Base-by-base conservation (phyloP, 1,140 invertebrate species). In the Drosophila setifemur region DNA sequence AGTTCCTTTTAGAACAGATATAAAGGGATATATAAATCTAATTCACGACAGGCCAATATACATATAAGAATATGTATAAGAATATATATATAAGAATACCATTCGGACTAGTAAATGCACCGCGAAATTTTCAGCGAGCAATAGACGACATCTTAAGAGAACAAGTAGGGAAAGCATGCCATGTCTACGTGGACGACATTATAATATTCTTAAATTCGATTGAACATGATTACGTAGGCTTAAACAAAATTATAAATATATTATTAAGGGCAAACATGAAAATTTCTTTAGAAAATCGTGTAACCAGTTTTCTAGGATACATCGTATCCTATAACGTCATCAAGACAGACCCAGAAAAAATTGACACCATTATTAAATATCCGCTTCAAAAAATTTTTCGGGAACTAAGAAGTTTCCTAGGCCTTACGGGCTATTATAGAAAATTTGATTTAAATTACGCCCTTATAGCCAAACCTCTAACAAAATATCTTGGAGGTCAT, bases 21-120 rank as follows among this genome's bases (percentile, higher is more conserved):
- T n/a, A n/a, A n/a, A n/a, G n/a, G n/a, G n/a, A n/a, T n/a, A n/a
- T n/a, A n/a, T n/a, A n/a, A n/a, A n/a, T n/a, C n/a, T n/a, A n/a
- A n/a, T n/a, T n/a, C n/a, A n/a, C n/a, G n/a, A n/a, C n/a, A n/a
- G n/a, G n/a, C n/a, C n/a, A n/a, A n/a, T n/a, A n/a, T n/a, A n/a
- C n/a, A n/a, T n/a, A n/a, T n/a, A n/a, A n/a, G n/a, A n/a, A n/a
- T n/a, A n/a, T n/a, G n/a, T n/a, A n/a, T 11, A n/a, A 31, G 12
- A 11, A 31, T 11, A 11, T 11, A 31, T 11, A 4, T 11, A 4
- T 31, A 31, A n/a, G 29, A 31, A 31, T n/a, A 11, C 31, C 90
- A 73, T 88, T 86, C 42, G 72, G 72, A 5, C 53, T 85, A 35
- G 82, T 87, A 35, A 91, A 91, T 40, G 72, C 61, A 16, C 71